Evolutionary conservation across 2,113 vertebrate species (phyloP).

Genomic region (Mus musculus): GRCm39 chr4:117349001-117349500

Average conservation of each 20-base stretch:
- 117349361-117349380: conserved; percentile 87
- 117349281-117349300: conserved; percentile 64
- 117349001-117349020: conserved; percentile 90
- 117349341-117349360: conserved; percentile 70
- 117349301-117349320: neutral
- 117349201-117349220: conserved; percentile 63
- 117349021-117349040: conserved; percentile 87
- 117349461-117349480: conserved; percentile 85
- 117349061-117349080: conserved; percentile 87
- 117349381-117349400: conserved; percentile 87
- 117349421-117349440: conserved; percentile 86
- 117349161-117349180: conserved; percentile 71
- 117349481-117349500: conserved; percentile 90
- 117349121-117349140: conserved; percentile 77
- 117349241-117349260: conserved; percentile 60
- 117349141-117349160: conserved; percentile 69
- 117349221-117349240: conserved; percentile 71
- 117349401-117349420: conserved; percentile 91
- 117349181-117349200: conserved; percentile 65
- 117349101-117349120: conserved; percentile 84
- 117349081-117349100: conserved; percentile 72
- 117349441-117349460: conserved; percentile 87
- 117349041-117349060: conserved; percentile 89
- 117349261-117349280: conserved; percentile 28
- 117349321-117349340: neutral